Evolutionary conservation across 2,113 vertebrate species (phyloP).

Genomic region (Elephantulus edwardii): DNA sequence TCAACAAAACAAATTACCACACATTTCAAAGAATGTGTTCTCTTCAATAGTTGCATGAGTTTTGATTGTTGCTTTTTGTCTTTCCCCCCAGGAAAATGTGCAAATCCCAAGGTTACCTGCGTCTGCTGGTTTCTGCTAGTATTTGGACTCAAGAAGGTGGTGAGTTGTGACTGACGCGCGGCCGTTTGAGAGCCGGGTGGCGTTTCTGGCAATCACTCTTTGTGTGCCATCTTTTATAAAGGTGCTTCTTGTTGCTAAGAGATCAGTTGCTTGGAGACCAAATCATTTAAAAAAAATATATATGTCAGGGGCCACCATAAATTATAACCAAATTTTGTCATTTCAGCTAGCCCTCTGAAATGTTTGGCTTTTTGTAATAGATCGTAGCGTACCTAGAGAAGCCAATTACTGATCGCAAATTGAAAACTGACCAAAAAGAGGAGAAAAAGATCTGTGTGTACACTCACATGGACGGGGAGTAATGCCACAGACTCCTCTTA

Average conservation of each 20-base stretch:
- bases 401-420: constrained; percentile 66
- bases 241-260: constrained; percentile 91
- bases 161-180: constrained; percentile 78
- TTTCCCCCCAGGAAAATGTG: constrained; percentile 67
- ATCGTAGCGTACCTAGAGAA: constrained; percentile 67
- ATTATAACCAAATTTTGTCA: constrained; percentile 82
- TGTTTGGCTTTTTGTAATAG: constrained; percentile 72
- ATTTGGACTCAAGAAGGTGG: constrained; percentile 70
- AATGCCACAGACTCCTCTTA: not conserved
- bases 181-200: constrained; percentile 75
- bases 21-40: constrained; percentile 65
- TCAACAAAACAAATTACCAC: too few species aligned
- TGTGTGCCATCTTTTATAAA: constrained; percentile 88
- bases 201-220: constrained; percentile 83
- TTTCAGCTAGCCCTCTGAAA: constrained; percentile 74
- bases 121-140: constrained; percentile 74
- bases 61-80: not conserved
- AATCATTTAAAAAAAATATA: constrained; percentile 80
- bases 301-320: constrained; percentile 82
- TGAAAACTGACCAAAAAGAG: constrained; percentile 68
- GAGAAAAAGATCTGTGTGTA: constrained; percentile 61
- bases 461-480: constrained; percentile 32
- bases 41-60: constrained; percentile 75
- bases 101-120: constrained; percentile 85
- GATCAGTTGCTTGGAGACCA: constrained; percentile 90